Evolutionary conservation across 2,888 invertebrate species (phyloP).

Genomic region (Drosophila percnosoma): DNA sequence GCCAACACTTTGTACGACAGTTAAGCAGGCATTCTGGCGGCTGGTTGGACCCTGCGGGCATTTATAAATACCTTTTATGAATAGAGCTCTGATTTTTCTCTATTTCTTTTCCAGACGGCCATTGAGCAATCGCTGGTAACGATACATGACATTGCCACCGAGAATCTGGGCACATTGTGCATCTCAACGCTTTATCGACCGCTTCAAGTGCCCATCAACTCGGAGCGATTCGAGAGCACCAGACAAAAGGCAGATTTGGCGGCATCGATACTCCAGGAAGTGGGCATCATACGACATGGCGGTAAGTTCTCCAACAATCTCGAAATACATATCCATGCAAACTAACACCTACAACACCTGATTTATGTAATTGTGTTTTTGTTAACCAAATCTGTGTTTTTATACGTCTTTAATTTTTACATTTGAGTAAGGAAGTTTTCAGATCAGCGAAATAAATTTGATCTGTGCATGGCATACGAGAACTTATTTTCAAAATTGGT

Average conservation of each 20-base stretch:
- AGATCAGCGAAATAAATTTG: neutral
- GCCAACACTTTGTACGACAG: conserved; percentile 21
- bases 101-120: conserved; percentile 74
- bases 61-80: conserved; percentile 45
- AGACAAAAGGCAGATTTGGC: conserved; percentile 92
- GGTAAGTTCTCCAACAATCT: conserved; percentile 84
- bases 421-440: neutral
- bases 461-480: neutral
- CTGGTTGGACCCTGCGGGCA: conserved; percentile 1
- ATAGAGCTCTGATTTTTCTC: conserved; percentile 9
- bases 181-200: conserved; percentile 89
- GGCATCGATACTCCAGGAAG: conserved; percentile 90
- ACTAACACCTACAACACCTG: neutral
- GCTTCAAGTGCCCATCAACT: conserved; percentile 89
- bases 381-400: neutral
- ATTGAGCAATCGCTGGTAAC: conserved; percentile 89
- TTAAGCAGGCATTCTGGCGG: neutral
- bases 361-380: neutral
- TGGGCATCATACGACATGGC: conserved; percentile 88
- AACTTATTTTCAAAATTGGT: neutral
- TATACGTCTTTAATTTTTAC: neutral
- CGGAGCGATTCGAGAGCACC: conserved; percentile 90
- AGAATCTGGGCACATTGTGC: conserved; percentile 90
- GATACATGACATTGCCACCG: conserved; percentile 91
- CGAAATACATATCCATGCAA: conserved; percentile 3